Percentiles rank a stretch among this genome's conserved stretches.
Conservation (phyloP, 2,113 vertebrate species). For the Octodon degus region DNA sequence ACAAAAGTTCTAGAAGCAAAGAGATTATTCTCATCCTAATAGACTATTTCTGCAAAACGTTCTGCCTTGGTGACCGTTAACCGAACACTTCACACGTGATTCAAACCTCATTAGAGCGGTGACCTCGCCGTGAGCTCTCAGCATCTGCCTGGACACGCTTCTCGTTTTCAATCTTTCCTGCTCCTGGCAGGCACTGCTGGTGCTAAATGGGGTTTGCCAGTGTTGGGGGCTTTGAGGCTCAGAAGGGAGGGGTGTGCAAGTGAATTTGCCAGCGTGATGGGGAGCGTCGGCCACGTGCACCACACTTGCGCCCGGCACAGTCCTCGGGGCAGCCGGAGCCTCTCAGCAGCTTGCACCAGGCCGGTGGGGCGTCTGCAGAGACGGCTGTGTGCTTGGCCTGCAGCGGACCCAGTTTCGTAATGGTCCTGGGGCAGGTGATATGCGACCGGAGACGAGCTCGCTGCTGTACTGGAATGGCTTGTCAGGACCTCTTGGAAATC, state of each 20-base stretch:
- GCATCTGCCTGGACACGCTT: not conserved
- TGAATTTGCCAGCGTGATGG: not conserved
- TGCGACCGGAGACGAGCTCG: not conserved
- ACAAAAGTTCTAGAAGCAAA: not conserved
- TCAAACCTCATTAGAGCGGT: slow-evolving; percentile 15
- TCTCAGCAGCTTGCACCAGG: not conserved
- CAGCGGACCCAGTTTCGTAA: not conserved
- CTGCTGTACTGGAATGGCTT: not conserved
- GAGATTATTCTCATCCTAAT: not conserved
- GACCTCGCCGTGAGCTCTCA: not conserved
- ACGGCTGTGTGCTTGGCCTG: not conserved
- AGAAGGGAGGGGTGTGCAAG: not conserved
- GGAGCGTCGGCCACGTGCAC: not conserved
- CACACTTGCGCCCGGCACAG: too few relatives aligned
- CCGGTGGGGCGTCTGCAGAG: rapidly evolving
- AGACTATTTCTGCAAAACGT: not conserved
- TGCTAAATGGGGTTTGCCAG: not conserved
- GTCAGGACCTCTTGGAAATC: not conserved
- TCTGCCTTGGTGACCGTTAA: not conserved
- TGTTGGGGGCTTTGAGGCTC: too few relatives aligned
- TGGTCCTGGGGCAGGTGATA: not conserved
- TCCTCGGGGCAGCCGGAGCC: not conserved
- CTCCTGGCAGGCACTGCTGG: not conserved
- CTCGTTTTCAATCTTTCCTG: not conserved
- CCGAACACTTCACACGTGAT: slow-evolving; percentile 8